Conservation (phyloP, 1,140 invertebrate genomes). For the Chironomus striatipennis region DNA sequence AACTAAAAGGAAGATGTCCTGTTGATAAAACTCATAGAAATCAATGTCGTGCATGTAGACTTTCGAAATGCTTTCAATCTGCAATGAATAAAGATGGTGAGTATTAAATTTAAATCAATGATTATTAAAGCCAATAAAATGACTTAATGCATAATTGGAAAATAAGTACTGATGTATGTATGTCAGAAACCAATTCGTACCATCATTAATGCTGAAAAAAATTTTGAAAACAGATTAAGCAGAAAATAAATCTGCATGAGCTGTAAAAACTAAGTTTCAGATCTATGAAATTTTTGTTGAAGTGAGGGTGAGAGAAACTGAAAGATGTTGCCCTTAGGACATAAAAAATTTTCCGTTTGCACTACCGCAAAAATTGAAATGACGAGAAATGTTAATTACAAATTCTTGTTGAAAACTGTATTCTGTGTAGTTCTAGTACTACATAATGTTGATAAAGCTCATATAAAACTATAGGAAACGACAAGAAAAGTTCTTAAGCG, state of each 20-base stretch:
- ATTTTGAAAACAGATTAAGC: neutral
- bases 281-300: neutral
- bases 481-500: constrained; percentile 16
- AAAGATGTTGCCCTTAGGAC: constrained; percentile 9
- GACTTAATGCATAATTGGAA: neutral
- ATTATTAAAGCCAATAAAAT: neutral
- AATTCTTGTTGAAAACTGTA: constrained; percentile 18
- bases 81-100: constrained; percentile 99
- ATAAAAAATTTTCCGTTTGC: neutral
- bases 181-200: too few species aligned
- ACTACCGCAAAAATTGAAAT: constrained; percentile 23
- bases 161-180: too few species aligned
- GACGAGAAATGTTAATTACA: constrained; percentile 22
- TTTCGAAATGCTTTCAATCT: constrained; percentile 94
- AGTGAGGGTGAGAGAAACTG: neutral
- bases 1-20: constrained; percentile 85
- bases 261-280: constrained; percentile 18
- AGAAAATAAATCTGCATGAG: neutral
- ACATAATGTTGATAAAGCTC: neutral
- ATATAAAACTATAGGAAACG: neutral
- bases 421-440: constrained; percentile 7
- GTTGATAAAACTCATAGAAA: constrained; percentile 96
- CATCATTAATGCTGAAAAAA: neutral
- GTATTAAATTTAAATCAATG: constrained; percentile 37
- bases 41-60: constrained; percentile 91